These are phyloP conservation scores for Morinoia aosen DNA, from an alignment of 2,888 invertebrate species.

Conservation along the genomic window DNA sequence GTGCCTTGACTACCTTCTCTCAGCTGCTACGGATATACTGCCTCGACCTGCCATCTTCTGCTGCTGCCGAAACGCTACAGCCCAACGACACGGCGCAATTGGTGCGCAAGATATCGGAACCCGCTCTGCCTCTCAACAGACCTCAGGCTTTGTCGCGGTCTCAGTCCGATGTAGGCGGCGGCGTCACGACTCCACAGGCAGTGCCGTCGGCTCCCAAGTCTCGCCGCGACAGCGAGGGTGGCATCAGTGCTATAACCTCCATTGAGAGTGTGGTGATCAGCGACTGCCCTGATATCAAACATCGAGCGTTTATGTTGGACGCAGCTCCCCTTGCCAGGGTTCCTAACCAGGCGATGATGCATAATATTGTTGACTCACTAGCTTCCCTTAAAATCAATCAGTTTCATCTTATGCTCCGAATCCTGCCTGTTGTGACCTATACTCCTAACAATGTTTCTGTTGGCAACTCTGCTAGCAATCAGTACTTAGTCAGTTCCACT, in stretches of 20 bases:
- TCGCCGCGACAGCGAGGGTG: slow-evolving; percentile 67
- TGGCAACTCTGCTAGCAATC: not conserved
- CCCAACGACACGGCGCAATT: slow-evolving; percentile 69
- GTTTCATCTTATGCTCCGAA: slow-evolving; percentile 73
- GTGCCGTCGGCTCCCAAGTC: not conserved
- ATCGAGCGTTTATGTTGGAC: slow-evolving; percentile 77
- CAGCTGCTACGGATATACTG: slow-evolving; percentile 75
- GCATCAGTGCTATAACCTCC: slow-evolving; percentile 69
- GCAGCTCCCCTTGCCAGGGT: slow-evolving; percentile 76
- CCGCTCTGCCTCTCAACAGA: not conserved
- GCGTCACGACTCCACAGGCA: not conserved
- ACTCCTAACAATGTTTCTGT: not conserved
- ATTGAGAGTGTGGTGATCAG: slow-evolving; percentile 73
- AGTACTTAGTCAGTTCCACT: not conserved
- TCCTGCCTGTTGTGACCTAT: slow-evolving; percentile 50
- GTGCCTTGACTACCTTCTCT: slow-evolving; percentile 76
- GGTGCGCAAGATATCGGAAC: slow-evolving; percentile 34
- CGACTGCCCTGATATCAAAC: slow-evolving; percentile 76
- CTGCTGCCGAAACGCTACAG: not conserved
- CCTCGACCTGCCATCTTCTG: not conserved
- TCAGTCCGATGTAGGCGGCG: not conserved
- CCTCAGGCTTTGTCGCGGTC: slow-evolving; percentile 30
- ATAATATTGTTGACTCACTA: slow-evolving; percentile 74
- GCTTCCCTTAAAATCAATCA: slow-evolving; percentile 76
- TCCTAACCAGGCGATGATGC: slow-evolving; percentile 74